Evolutionary conservation across 30 jellyfish, hydroid and myxozoan species (phyloP).

Genomic region (Mastigias papua): DNA sequence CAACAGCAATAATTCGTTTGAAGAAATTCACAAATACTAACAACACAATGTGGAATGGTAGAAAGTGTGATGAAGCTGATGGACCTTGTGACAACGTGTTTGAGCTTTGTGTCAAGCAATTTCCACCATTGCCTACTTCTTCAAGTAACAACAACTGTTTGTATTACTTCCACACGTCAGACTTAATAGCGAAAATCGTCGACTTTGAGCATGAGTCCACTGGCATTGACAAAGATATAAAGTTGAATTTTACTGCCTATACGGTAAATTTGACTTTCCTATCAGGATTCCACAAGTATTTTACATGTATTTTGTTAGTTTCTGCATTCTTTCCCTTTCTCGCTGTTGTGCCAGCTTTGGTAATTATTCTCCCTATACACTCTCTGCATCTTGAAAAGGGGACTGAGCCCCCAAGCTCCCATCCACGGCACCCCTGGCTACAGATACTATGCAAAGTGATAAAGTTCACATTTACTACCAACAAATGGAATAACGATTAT

Average conservation of each 20-base stretch:
- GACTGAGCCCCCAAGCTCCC: too few relatives aligned
- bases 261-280: conserved; percentile 33
- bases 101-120: conserved; percentile 51
- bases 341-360: too few relatives aligned
- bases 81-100: conserved; percentile 59
- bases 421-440: too few relatives aligned
- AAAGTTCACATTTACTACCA: too few relatives aligned
- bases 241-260: conserved; percentile 26
- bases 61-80: conserved; percentile 31
- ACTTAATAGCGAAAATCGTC: conserved; percentile 28
- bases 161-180: conserved; percentile 20
- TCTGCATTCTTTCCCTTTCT: too few relatives aligned
- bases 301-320: too few relatives aligned
- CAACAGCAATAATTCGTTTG: conserved; percentile 20
- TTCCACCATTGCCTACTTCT: conserved; percentile 48
- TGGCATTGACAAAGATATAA: conserved; percentile 43
- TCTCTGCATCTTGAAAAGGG: too few relatives aligned
- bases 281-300: too few relatives aligned
- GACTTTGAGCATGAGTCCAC: conserved; percentile 31
- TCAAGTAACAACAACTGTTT: conserved; percentile 46
- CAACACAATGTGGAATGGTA: conserved; percentile 47
- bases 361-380: too few relatives aligned
- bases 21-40: conserved; percentile 25
- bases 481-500: too few relatives aligned
- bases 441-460: too few relatives aligned